A percentile compares a stretch with the other conserved stretches of the same genome.
These are phyloP conservation scores for Pagrus major DNA, from an alignment of 2,113 vertebrate species.

Conservation along the genomic window DNA sequence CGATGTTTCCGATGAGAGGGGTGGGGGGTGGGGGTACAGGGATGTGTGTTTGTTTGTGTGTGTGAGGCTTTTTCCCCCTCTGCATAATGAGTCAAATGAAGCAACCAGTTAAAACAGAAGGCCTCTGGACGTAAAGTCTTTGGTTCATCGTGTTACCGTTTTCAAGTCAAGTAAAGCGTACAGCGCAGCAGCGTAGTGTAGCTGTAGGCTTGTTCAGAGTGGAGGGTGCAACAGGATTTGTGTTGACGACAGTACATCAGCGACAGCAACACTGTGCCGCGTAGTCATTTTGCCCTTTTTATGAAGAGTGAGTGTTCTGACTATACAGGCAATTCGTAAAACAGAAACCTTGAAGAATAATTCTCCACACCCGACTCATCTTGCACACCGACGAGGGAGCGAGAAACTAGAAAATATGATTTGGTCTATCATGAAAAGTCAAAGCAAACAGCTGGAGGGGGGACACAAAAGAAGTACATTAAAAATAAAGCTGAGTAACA, in stretches of 20 bases:
- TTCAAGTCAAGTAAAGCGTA: conserved; percentile 69
- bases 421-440: conserved; percentile 62
- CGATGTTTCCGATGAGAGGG: conserved; percentile 26
- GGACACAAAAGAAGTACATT: neutral
- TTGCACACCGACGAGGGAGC: conserved; percentile 8
- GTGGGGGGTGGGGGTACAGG: neutral
- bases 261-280: neutral
- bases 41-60: neutral
- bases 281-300: conserved; percentile 35
- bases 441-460: conserved; percentile 13
- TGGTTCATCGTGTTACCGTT: conserved; percentile 71
- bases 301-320: conserved; percentile 8
- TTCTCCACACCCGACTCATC: conserved; percentile 9
- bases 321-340: neutral
- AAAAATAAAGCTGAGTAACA: conserved; percentile 78
- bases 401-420: conserved; percentile 30
- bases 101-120: conserved; percentile 63
- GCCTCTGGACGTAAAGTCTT: conserved; percentile 80
- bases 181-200: conserved; percentile 47
- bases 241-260: neutral
- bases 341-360: conserved; percentile 8
- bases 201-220: conserved; percentile 47
- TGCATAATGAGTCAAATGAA: conserved; percentile 47
- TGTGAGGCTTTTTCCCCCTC: neutral
- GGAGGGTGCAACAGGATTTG: conserved; percentile 5